Evolutionary conservation across 2,888 invertebrate species (phyloP).

Genomic region (Drosophila ochracea): DNA sequence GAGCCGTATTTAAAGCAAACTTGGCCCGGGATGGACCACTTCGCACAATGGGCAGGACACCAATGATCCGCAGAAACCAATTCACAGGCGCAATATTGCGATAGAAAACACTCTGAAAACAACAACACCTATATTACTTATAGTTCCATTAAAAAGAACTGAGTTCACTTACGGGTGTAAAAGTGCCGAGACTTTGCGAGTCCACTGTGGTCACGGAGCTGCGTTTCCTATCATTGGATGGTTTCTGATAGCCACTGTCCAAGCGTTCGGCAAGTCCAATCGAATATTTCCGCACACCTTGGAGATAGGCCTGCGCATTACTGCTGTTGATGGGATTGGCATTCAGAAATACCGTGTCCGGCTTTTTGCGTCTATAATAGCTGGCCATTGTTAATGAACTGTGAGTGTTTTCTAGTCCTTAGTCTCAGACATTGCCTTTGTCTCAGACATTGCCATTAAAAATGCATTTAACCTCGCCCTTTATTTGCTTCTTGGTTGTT

Average conservation of each 20-base stretch:
- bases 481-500: constrained; percentile 52
- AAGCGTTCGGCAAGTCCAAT: constrained; percentile 77
- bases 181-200: constrained; percentile 70
- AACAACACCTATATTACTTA: background rate
- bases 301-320: constrained; percentile 68
- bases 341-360: constrained; percentile 83
- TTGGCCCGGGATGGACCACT: constrained; percentile 86
- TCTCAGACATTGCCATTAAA: constrained; percentile 54
- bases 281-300: constrained; percentile 78
- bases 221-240: constrained; percentile 61
- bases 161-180: constrained; percentile 66
- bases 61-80: constrained; percentile 86
- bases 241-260: constrained; percentile 68
- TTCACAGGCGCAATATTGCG: constrained; percentile 86
- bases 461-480: constrained; percentile 66
- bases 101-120: constrained; percentile 84
- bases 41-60: constrained; percentile 88
- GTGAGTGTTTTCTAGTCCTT: constrained; percentile 37
- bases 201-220: constrained; percentile 73
- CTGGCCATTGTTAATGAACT: constrained; percentile 76
- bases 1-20: constrained; percentile 86
- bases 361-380: constrained; percentile 78
- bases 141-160: background rate
- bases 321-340: constrained; percentile 81
- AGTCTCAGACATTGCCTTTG: constrained; percentile 16